Evolutionary conservation across 2,113 vertebrate genomes (phyloP).

Genomic region (Phyllostomus discolor): DNA sequence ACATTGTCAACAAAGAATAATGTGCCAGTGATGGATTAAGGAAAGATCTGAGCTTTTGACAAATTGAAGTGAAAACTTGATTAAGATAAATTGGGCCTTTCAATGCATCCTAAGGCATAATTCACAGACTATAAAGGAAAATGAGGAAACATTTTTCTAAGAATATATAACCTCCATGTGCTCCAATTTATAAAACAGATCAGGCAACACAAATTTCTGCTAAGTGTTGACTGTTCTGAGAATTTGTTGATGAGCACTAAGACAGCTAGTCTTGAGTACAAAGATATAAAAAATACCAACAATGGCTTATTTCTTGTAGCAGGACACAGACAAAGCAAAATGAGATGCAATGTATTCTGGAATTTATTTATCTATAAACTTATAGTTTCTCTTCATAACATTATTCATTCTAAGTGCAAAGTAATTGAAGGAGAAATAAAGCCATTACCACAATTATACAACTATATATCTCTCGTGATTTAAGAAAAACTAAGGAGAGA

Average conservation of each 20-base stretch:
- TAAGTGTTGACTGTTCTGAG: background rate
- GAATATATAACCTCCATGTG: background rate
- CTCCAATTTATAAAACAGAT: background rate
- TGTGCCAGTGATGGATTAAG: background rate
- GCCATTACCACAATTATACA: background rate
- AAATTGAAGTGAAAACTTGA: background rate
- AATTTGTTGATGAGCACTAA: background rate
- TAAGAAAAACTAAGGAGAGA: background rate
- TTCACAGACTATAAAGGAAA: background rate
- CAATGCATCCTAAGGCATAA: background rate
- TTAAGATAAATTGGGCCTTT: slow-evolving; percentile 27
- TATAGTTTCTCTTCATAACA: background rate
- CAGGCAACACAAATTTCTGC: background rate
- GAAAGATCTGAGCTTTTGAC: background rate
- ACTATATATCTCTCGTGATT: background rate
- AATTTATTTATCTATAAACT: background rate
- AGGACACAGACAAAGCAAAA: slow-evolving; percentile 21
- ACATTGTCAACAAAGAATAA: slow-evolving; percentile 25
- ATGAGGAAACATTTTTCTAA: background rate
- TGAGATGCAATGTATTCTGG: background rate
- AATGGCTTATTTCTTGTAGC: background rate
- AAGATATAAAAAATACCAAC: background rate
- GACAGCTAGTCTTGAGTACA: background rate
- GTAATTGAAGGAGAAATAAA: background rate
- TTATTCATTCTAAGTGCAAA: slow-evolving; percentile 13